These are phyloP conservation scores for Eupithecia vulgata DNA, from an alignment of 2,888 invertebrate species.

Conservation along the genomic window DNA sequence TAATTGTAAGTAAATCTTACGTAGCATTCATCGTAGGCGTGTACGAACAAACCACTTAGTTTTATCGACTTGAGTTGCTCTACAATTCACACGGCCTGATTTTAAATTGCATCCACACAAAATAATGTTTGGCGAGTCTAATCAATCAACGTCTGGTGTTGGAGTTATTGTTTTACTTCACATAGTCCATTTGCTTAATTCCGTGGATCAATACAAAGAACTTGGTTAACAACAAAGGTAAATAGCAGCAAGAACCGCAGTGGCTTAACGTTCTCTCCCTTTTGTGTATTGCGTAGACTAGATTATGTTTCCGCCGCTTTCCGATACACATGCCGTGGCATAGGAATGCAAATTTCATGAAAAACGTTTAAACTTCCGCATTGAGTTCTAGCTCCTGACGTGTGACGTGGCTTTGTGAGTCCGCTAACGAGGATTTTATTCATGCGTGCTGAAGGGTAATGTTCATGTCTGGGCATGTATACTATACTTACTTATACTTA, in stretches of 20 bases:
- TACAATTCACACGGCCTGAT: slow-evolving; percentile 38
- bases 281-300: slow-evolving; percentile 42
- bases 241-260: slow-evolving; percentile 18
- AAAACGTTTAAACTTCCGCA: slow-evolving; percentile 55
- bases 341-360: slow-evolving; percentile 66
- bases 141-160: slow-evolving; percentile 16
- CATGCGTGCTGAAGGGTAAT: slow-evolving; percentile 38
- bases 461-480: slow-evolving; percentile 32
- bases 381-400: slow-evolving; percentile 34
- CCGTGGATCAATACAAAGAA: slow-evolving; percentile 12
- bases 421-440: slow-evolving; percentile 37
- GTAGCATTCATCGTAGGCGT: slow-evolving; percentile 37
- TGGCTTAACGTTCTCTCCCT: slow-evolving; percentile 17
- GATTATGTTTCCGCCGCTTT: slow-evolving; percentile 54
- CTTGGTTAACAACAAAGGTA: slow-evolving; percentile 3
- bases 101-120: slow-evolving; percentile 22
- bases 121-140: slow-evolving; percentile 3
- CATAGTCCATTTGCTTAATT: slow-evolving; percentile 15
- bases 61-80: slow-evolving; percentile 42
- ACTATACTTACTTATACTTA: slow-evolving; percentile 2
- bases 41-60: slow-evolving; percentile 38
- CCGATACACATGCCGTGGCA: slow-evolving; percentile 49
- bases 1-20: slow-evolving; percentile 49
- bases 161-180: slow-evolving; percentile 12
- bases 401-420: slow-evolving; percentile 27